Evolutionary conservation across 2,797 vertebrate species (phyloP).

Genomic region (Melanogrammus aeglefinus): DNA sequence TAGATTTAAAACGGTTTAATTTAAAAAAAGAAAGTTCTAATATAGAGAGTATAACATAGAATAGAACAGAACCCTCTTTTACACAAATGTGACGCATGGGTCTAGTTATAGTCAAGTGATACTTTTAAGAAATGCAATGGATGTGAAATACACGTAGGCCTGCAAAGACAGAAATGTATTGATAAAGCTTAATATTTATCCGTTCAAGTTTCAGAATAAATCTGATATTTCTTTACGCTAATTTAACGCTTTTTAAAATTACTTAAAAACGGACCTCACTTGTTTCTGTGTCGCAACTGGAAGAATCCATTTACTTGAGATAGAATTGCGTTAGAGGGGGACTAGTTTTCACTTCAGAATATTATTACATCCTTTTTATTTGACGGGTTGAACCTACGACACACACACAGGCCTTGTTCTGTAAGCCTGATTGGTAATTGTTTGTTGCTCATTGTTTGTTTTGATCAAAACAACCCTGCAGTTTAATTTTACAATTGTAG

Average conservation of each 20-base stretch:
- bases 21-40: not conserved
- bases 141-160: not conserved
- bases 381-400: not conserved
- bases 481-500: not conserved
- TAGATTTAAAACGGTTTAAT: not conserved
- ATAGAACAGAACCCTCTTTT: slow-evolving; percentile 11
- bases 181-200: too few relatives aligned
- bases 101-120: slow-evolving; percentile 34
- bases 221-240: not conserved
- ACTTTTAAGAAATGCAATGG: slow-evolving; percentile 30
- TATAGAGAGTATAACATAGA: not conserved
- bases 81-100: slow-evolving; percentile 63
- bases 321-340: not conserved
- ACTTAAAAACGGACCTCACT: slow-evolving; percentile 11
- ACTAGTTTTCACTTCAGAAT: not conserved
- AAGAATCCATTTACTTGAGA: slow-evolving; percentile 5
- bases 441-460: not conserved
- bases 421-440: not conserved
- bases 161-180: too few relatives aligned
- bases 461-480: not conserved
- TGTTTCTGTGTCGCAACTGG: slow-evolving; percentile 8
- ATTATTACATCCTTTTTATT: not conserved
- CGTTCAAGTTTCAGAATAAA: not conserved
- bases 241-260: not conserved
- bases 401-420: not conserved